These are phyloP conservation scores for Cichlasoma orientale DNA, from an alignment of 2,797 vertebrate genomes.

Conservation along the genomic window DNA sequence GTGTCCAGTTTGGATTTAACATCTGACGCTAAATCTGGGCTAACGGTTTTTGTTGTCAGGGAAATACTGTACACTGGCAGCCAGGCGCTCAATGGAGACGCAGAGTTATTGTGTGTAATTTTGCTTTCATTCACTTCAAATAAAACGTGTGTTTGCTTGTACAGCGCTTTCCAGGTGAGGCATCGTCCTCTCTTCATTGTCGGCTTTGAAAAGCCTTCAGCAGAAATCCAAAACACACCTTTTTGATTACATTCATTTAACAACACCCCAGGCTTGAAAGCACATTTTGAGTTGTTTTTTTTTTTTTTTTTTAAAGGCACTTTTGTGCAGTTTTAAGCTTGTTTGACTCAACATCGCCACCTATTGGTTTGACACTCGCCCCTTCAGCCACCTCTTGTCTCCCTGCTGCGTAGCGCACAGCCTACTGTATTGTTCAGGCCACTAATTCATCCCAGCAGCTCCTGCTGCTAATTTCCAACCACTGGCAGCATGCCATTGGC, in stretches of 20 bases:
- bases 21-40: slow-evolving; percentile 59
- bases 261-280: slow-evolving; percentile 12
- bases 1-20: slow-evolving; percentile 54
- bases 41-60: slow-evolving; percentile 69
- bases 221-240: slow-evolving; percentile 18
- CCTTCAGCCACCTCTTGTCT: slow-evolving; percentile 23
- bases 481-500: slow-evolving; percentile 67
- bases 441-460: slow-evolving; percentile 71
- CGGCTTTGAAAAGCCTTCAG: slow-evolving; percentile 12
- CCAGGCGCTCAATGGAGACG: slow-evolving; percentile 19
- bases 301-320: background rate
- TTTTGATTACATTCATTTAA: slow-evolving; percentile 15
- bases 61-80: slow-evolving; percentile 38
- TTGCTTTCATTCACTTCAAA: slow-evolving; percentile 28
- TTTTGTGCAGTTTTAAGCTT: slow-evolving; percentile 16
- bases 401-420: slow-evolving; percentile 57
- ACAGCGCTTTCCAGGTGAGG: background rate
- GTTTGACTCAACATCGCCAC: slow-evolving; percentile 69
- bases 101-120: slow-evolving; percentile 7
- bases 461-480: slow-evolving; percentile 73
- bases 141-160: slow-evolving; percentile 19
- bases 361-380: slow-evolving; percentile 57
- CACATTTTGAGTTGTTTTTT: background rate
- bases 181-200: background rate
- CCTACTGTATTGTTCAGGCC: slow-evolving; percentile 65